A percentile compares a stretch with the other conserved stretches of the same genome.
phyloP scores from a whole-genome alignment of 1,140 invertebrate genomes.

The Himalopsyche phryganea region DNA sequence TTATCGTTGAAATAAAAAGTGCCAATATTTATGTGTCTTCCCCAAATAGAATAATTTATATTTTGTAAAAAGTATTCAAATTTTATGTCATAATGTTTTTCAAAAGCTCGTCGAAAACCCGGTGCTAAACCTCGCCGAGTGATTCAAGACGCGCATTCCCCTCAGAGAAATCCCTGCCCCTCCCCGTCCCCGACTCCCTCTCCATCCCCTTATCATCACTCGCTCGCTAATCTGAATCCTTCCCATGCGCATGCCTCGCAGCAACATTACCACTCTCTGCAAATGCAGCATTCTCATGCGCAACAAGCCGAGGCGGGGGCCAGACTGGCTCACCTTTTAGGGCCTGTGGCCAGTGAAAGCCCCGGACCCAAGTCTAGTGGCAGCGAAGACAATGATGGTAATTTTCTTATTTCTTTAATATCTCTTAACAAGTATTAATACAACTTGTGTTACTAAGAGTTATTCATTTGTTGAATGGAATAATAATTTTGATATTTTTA shows the following conservation, averaged over 20 bases:
- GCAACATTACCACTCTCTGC: conserved; percentile 24
- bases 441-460: too few relatives aligned
- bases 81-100: too few relatives aligned
- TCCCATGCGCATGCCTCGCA: conserved; percentile 35
- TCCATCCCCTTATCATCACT: conserved; percentile 3
- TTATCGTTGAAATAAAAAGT: too few relatives aligned
- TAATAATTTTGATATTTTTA: too few relatives aligned
- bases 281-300: conserved; percentile 35
- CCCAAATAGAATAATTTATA: too few relatives aligned
- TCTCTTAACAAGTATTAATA: too few relatives aligned
- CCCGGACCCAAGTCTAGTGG: conserved; percentile 59
- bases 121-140: conserved; percentile 68
- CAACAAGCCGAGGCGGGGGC: conserved; percentile 28
- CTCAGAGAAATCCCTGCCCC: conserved; percentile 27
- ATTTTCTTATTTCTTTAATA: conserved; percentile 37
- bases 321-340: conserved; percentile 9
- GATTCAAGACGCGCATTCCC: conserved; percentile 53
- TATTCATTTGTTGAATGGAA: too few relatives aligned
- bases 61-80: too few relatives aligned
- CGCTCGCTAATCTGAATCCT: too few relatives aligned
- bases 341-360: conserved; percentile 33
- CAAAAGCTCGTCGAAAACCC: conserved; percentile 65
- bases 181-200: conserved; percentile 10
- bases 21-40: too few relatives aligned
- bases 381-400: conserved; percentile 64